phyloP scores from a whole-genome alignment of 1,140 invertebrate species.

The Drosophila pseudoananassae region DNA sequence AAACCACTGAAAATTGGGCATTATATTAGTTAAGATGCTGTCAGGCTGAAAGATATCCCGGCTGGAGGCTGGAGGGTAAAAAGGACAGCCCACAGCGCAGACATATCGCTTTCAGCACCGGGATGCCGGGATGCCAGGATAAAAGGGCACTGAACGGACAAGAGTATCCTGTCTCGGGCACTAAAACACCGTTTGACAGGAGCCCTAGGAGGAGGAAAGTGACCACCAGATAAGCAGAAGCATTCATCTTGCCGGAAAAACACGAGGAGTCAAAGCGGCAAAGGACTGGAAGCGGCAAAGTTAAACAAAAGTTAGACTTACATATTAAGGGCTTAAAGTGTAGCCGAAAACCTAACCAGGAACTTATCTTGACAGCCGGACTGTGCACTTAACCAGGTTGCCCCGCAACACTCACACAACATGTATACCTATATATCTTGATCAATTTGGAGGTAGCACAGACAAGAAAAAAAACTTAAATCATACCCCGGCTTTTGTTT shows the following conservation, averaged over 20 bases:
- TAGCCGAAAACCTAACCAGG: slow-evolving; percentile 39
- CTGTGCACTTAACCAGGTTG: slow-evolving; percentile 50
- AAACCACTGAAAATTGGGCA: slow-evolving; percentile 83
- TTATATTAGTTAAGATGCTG: slow-evolving; percentile 84
- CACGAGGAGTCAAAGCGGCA: slow-evolving; percentile 12
- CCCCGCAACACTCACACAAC: slow-evolving; percentile 15
- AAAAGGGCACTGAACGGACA: not conserved
- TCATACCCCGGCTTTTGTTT: slow-evolving; percentile 55
- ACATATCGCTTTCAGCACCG: slow-evolving; percentile 58
- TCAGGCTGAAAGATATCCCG: slow-evolving; percentile 74
- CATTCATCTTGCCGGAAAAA: slow-evolving; percentile 70
- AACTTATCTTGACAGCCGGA: slow-evolving; percentile 46
- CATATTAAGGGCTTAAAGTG: slow-evolving; percentile 54
- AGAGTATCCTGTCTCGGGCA: slow-evolving; percentile 15
- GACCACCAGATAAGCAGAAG: slow-evolving; percentile 72
- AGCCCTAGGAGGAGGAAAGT: slow-evolving; percentile 41
- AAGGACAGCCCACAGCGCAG: slow-evolving; percentile 36
- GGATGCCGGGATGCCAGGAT: not conserved
- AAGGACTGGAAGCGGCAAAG: slow-evolving; percentile 21
- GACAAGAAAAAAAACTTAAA: slow-evolving; percentile 39
- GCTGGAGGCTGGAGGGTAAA: not conserved
- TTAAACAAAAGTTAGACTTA: slow-evolving; percentile 52
- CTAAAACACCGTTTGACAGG: slow-evolving; percentile 75
- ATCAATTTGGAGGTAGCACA: slow-evolving; percentile 38
- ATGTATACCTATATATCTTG: slow-evolving; percentile 42